Evolutionary conservation across 2,797 vertebrate species (phyloP).

Genomic region (Microctenopoma lineatum): DNA sequence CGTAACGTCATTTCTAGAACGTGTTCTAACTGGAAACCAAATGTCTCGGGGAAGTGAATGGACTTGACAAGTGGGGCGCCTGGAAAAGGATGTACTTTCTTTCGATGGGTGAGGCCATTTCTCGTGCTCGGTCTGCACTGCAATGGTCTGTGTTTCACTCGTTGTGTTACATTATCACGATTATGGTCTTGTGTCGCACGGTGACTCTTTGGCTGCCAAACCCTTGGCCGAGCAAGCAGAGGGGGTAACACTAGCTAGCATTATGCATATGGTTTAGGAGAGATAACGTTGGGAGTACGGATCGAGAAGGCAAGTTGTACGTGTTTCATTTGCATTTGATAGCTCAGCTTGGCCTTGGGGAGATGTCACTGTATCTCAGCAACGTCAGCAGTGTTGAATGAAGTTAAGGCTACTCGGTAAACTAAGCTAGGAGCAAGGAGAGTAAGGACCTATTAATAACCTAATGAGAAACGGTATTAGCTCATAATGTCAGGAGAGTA

Average conservation of each 20-base stretch:
- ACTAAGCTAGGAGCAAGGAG: neutral
- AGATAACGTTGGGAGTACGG: neutral
- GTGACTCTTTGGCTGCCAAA: neutral
- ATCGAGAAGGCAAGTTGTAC: neutral
- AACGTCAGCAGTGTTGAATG: neutral
- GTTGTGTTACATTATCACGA: neutral
- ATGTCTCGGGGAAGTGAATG: constrained; percentile 4
- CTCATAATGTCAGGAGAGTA: neutral
- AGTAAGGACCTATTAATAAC: neutral
- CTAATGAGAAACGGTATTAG: neutral
- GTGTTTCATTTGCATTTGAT: neutral
- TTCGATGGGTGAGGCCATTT: constrained; percentile 25
- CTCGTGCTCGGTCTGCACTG: neutral
- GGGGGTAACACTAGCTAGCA: neutral
- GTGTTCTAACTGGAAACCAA: neutral
- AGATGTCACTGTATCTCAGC: no score
- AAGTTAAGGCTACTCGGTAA: neutral
- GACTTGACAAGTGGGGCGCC: constrained; percentile 5
- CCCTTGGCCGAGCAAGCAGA: neutral
- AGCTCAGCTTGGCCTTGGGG: neutral
- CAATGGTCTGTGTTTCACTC: neutral
- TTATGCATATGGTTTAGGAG: neutral
- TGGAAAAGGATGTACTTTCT: constrained; percentile 13
- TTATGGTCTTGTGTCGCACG: neutral
- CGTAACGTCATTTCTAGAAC: neutral